These are phyloP conservation scores for Mythimna loreyi DNA, from an alignment of 2,888 invertebrate genomes.

Conservation along the genomic window DNA sequence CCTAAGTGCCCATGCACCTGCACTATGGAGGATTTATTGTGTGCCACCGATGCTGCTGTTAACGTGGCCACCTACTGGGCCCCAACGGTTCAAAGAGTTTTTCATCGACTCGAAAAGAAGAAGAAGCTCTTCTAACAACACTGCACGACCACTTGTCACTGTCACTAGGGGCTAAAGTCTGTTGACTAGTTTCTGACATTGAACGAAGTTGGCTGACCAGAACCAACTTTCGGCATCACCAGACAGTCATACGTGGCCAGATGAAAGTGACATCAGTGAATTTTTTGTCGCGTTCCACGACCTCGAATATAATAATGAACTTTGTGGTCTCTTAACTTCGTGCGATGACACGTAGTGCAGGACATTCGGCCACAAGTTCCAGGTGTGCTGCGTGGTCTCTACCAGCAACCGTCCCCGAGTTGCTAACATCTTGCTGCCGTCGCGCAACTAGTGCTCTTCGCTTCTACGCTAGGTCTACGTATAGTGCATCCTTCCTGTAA, in stretches of 20 bases:
- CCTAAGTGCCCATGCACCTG: too few relatives aligned
- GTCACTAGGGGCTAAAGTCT: neutral
- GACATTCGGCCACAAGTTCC: too few relatives aligned
- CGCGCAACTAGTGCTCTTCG: constrained; percentile 3
- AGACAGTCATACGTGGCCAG: too few relatives aligned
- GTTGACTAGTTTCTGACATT: neutral
- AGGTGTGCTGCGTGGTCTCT: too few relatives aligned
- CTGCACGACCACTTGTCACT: neutral
- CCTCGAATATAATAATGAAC: too few relatives aligned
- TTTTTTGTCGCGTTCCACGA: too few relatives aligned
- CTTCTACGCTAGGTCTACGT: constrained; percentile 22
- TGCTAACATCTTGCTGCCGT: neutral
- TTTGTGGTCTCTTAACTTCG: neutral
- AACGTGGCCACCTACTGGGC: too few relatives aligned
- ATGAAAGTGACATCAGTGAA: too few relatives aligned
- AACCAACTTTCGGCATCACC: neutral
- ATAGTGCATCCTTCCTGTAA: constrained; percentile 44
- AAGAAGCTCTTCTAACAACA: constrained; percentile 39
- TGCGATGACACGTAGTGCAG: neutral
- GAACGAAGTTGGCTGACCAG: constrained; percentile 1
- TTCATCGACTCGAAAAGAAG: too few relatives aligned
- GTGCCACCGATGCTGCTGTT: too few relatives aligned
- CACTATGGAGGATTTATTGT: too few relatives aligned
- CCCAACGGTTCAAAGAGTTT: too few relatives aligned
- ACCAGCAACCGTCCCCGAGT: neutral